A percentile compares a stretch with the other conserved stretches of the same genome.
phyloP scores from a whole-genome alignment of 2,113 vertebrate genomes.

The Onychostruthus taczanowskii region DNA sequence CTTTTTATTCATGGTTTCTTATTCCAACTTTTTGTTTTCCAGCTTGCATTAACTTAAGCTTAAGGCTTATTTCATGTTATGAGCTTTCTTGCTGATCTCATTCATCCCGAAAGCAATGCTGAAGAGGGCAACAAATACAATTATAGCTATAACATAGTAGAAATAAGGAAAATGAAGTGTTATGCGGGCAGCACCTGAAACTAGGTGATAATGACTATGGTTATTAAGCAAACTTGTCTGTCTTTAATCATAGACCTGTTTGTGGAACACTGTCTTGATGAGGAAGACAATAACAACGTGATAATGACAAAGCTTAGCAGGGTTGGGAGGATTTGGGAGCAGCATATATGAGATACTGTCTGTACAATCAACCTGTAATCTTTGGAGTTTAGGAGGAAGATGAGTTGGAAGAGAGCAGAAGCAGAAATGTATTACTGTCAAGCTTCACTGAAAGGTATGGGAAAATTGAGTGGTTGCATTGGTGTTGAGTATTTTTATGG shows the following conservation, averaged over 20 bases:
- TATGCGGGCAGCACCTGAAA: neutral
- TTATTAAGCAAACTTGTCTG: neutral
- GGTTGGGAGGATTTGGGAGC: slow-evolving; percentile 4
- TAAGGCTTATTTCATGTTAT: neutral
- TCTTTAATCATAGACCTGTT: slow-evolving; percentile 16
- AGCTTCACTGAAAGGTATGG: slow-evolving; percentile 31
- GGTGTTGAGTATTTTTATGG: neutral
- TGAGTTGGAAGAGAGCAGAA: slow-evolving; percentile 39
- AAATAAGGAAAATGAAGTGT: neutral
- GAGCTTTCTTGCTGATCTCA: neutral
- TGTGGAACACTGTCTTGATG: neutral
- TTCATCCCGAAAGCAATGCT: neutral
- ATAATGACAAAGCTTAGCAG: slow-evolving; percentile 1
- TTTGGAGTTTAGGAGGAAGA: neutral
- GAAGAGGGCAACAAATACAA: neutral
- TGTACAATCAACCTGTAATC: neutral
- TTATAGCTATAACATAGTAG: neutral
- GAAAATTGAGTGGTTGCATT: neutral
- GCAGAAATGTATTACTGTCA: neutral
- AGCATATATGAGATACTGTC: neutral
- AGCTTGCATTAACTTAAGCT: neutral
- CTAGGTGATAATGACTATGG: neutral
- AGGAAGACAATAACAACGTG: neutral
- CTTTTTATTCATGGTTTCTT: neutral
- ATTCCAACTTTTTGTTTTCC: neutral